Percentiles rank a stretch among this genome's conserved stretches.
These are phyloP conservation scores for Morus bassanus DNA, from an alignment of 2,797 vertebrate species.

Conservation along the genomic window DNA sequence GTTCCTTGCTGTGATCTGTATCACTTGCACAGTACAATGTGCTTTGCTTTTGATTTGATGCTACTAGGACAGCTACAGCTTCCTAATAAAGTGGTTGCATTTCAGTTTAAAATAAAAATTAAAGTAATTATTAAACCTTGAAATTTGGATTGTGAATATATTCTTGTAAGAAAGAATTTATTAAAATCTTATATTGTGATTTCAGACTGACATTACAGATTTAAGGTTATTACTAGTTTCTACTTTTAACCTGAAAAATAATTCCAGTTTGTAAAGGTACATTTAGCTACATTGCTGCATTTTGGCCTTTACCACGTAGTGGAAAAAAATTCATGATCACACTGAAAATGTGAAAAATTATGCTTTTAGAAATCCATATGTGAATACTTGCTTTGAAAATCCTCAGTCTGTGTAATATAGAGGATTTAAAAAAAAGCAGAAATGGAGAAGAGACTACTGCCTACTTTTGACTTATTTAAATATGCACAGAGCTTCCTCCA, in stretches of 20 bases:
- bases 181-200: not conserved
- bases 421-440: constrained; percentile 12
- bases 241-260: not conserved
- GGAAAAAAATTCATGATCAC: not conserved
- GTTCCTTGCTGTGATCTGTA: not conserved
- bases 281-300: not conserved
- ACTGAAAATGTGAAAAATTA: not conserved
- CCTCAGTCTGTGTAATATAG: not conserved
- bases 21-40: rapidly evolving
- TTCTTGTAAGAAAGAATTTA: not conserved
- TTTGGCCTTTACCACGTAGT: not conserved
- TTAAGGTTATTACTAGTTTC: not conserved
- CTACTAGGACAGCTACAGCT: not conserved
- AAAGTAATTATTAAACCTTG: not conserved
- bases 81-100: not conserved
- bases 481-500: constrained; percentile 79
- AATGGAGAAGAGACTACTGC: constrained; percentile 5
- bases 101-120: not conserved
- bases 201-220: not conserved
- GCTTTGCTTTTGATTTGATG: not conserved
- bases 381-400: not conserved
- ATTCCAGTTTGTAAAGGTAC: not conserved
- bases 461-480: constrained; percentile 76
- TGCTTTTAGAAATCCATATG: not conserved
- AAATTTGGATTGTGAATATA: not conserved